Evolutionary conservation across 2,888 invertebrate genomes (phyloP), one percentile per base, ranked within the genome.

Genomic region (Arge pagana): DNA sequence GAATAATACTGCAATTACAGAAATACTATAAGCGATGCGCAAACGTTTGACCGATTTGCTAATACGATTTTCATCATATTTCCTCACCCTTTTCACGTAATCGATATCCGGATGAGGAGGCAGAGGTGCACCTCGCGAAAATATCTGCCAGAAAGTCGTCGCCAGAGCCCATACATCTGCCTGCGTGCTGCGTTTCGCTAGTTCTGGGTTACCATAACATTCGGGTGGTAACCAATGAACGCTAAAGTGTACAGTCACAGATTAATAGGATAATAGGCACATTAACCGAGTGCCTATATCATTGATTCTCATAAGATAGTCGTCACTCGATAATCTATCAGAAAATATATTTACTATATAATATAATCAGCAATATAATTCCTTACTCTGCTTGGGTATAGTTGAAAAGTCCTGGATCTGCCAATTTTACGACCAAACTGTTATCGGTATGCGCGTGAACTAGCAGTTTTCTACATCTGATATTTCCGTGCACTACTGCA

Each of bases 111-210:
- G 60, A 48, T 71, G 65, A 4, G 61, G 56, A 3, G 72, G 70
- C 35, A 82, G 79, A 37, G 72, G 65, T 11, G 70, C 81, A 1
- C 94, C 95, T 62, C 84, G 87, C 0, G 89, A 87, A 78, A 95
- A 96, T 62, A 96, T 89, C 77, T 96, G 92, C 92, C 94, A 96
- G 13, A 95, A 74, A 0, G 94, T 94, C 3, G 95, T 96, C 0
- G 90, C 93, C 70, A 91, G 88, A 4, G 96, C 93, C 92, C 93
- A 96, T 16, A 94, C 85, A 68, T 96, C 96, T 8, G 91, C 89
- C 48, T 85, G 81, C 0, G 83, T 81, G 15, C 87, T 88, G 7
- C 80, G 79, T 70, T 84, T 85, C 10, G 88, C 89, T 60, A 82
- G 78, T 66, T 83, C 83, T 67, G 86, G 81, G 71, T 88, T 87